Evolutionary conservation across 2,888 invertebrate genomes (phyloP).

Genomic region (Resseliella maxima): DNA sequence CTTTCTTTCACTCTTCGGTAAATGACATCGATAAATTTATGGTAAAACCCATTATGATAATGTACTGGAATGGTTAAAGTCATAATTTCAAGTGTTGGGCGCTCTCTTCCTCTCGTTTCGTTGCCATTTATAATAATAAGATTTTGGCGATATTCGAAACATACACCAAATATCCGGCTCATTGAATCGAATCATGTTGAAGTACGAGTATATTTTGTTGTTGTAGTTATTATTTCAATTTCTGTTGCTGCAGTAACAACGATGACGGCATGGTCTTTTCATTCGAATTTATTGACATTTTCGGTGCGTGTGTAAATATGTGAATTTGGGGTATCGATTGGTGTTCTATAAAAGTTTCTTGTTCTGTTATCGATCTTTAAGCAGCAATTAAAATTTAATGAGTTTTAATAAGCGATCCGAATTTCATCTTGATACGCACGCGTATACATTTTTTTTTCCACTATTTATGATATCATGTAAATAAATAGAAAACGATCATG

Average conservation of each 20-base stretch:
- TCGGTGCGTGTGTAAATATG: background rate
- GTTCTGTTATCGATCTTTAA: background rate
- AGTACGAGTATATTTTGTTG: background rate
- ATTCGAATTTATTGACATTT: background rate
- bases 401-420: background rate
- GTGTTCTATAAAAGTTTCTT: background rate
- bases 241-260: too few species aligned
- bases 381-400: slow-evolving; percentile 5
- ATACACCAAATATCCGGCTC: background rate
- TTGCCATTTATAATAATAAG: slow-evolving; percentile 13
- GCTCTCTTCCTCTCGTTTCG: background rate
- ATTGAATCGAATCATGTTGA: background rate
- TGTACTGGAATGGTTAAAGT: background rate
- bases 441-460: background rate
- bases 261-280: background rate
- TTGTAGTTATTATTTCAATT: background rate
- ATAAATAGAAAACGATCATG: background rate
- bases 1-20: too few species aligned
- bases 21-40: slow-evolving; percentile 34
- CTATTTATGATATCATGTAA: slow-evolving; percentile 13
- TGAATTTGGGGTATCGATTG: too few species aligned
- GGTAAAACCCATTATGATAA: slow-evolving; percentile 23
- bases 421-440: background rate
- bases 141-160: background rate
- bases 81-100: background rate